Percentiles rank a stretch among this genome's conserved stretches.
Evolutionary conservation across 2,888 invertebrate genomes (phyloP).

Genomic region (Epirrita christyi): DNA sequence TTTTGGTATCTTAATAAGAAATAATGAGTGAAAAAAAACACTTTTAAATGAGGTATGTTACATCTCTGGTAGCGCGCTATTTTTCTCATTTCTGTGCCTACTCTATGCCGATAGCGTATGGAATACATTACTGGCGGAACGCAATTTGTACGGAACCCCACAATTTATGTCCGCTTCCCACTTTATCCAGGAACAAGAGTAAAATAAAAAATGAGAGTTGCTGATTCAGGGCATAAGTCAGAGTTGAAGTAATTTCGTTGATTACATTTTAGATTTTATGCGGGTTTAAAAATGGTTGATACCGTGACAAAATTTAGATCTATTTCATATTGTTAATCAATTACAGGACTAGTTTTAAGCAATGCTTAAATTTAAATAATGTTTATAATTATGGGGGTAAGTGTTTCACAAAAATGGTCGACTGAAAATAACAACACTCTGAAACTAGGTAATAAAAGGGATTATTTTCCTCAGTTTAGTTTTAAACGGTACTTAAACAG

Average conservation of each 20-base stretch:
- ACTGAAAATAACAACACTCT: slow-evolving; percentile 9
- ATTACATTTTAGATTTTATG: slow-evolving; percentile 6
- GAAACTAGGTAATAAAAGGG: slow-evolving; percentile 40
- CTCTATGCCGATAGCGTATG: slow-evolving; percentile 50
- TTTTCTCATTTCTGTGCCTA: slow-evolving; percentile 55
- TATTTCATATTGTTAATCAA: no score
- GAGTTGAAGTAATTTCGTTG: slow-evolving; percentile 6
- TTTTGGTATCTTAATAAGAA: no score
- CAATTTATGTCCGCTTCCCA: slow-evolving; percentile 74
- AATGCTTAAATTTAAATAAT: no score
- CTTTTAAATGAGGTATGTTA: no score
- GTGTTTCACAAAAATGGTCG: background rate
- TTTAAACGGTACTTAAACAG: slow-evolving; percentile 78
- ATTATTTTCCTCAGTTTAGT: slow-evolving; percentile 68
- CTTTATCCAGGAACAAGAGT: slow-evolving; percentile 50
- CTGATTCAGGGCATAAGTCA: slow-evolving; percentile 25
- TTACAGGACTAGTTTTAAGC: no score
- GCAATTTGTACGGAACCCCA: slow-evolving; percentile 74
- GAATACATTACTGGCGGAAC: slow-evolving; percentile 71
- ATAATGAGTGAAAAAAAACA: no score
- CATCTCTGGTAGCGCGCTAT: slow-evolving; percentile 37
- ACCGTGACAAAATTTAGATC: no score
- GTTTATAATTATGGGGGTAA: no score
- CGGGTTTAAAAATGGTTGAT: background rate
- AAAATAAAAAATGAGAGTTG: slow-evolving; percentile 22